Evolutionary conservation across 2,888 invertebrate genomes (phyloP), one percentile per base, ranked within the genome.

Genomic region (Parascotia fuliginaria): DNA sequence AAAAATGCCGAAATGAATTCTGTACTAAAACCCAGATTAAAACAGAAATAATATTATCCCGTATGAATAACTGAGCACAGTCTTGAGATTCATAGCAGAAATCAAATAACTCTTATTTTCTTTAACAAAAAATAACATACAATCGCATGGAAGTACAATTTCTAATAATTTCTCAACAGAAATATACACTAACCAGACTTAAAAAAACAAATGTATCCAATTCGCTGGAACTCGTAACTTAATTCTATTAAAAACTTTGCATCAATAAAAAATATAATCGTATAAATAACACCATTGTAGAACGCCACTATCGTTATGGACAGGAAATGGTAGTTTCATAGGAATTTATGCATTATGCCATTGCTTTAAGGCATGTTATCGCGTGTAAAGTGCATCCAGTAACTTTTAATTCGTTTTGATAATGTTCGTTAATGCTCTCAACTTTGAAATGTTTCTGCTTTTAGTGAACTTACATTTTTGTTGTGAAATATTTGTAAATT

Each of bases 181-280:
- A n/a, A n/a, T n/a, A n/a, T n/a, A n/a, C n/a, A n/a, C n/a, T n/a
- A n/a, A n/a, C n/a, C n/a, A n/a, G n/a, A n/a, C n/a, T 19, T 19
- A 19, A 5, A 3, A 5, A 3, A 19, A 19, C 2, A 19, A 19
- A 3, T 7, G 3, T 1, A 12, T 13, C 2, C 14, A n/a, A 11
- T 16, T 27, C 63, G 63, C 60, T 63, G 0, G 4, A 15, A 45
- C 42, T 19, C n/a, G 0, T 49, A 27, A 34, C 41, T 31, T 39
- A 33, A 11, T 9, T 15, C 38, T 27, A 9, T 33, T 14, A 31
- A n/a, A 41, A 37, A 11, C 11, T 42, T 12, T 47, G 22, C 45
- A 43, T 43, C 41, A 49, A 49, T 41, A 45, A 61, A 29, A 29
- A 32, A 29, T 29, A 46, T 49, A 48, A 62, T 52, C 37, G 37